Percentiles rank a stretch among this genome's conserved stretches.
Conservation (phyloP, 2,797 vertebrate species). For the Diplodus sargus region DNA sequence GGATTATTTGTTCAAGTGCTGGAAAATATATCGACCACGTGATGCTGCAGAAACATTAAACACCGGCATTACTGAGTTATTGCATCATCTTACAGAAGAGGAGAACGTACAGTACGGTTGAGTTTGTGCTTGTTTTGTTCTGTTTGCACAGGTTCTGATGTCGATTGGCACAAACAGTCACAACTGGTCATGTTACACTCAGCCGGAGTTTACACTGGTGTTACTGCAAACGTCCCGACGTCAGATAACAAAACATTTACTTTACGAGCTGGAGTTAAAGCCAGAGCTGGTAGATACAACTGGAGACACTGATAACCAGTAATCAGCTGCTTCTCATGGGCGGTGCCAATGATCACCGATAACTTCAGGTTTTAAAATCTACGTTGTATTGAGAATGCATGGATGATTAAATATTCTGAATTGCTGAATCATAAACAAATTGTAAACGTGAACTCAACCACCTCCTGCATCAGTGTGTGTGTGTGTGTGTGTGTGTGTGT, state of each 20-base stretch:
- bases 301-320: too few relatives aligned
- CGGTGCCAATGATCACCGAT: too few relatives aligned
- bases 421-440: too few relatives aligned
- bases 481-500: too few relatives aligned
- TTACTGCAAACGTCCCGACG: not conserved
- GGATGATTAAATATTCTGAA: too few relatives aligned
- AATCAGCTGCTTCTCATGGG: too few relatives aligned
- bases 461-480: too few relatives aligned
- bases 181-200: not conserved
- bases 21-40: not conserved
- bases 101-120: conserved; percentile 3
- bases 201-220: not conserved
- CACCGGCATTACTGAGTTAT: not conserved
- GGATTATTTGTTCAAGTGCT: not conserved
- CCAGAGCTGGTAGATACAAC: too few relatives aligned
- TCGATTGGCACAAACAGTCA: not conserved
- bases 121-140: not conserved
- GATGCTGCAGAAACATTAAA: conserved; percentile 10
- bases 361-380: too few relatives aligned
- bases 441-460: too few relatives aligned
- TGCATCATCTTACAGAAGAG: not conserved
- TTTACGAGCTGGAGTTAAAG: not conserved
- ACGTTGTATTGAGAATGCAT: too few relatives aligned
- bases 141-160: not conserved
- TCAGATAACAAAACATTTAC: not conserved